Percentiles rank a stretch among this genome's conserved stretches.
phyloP scores from a whole-genome alignment of 2,888 invertebrate species.

The Cremastinae sp. region DNA sequence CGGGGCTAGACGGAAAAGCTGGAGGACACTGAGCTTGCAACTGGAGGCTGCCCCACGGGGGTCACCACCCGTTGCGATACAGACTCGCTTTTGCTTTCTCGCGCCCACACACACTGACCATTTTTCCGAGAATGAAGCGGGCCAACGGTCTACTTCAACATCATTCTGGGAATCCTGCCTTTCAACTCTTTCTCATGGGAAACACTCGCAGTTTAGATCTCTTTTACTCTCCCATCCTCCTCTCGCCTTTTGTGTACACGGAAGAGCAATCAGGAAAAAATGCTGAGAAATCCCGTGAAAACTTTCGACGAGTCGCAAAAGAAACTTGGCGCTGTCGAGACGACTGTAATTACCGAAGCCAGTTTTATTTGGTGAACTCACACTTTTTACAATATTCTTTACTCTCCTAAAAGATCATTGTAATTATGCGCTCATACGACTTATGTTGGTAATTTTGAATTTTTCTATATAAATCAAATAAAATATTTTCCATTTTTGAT shows the following conservation, averaged over 20 bases:
- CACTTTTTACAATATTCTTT: too few relatives aligned
- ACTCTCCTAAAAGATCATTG: too few relatives aligned
- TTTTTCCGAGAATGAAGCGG: constrained; percentile 38
- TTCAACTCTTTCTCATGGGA: constrained; percentile 63
- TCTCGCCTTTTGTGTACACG: neutral
- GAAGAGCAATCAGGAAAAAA: constrained; percentile 28
- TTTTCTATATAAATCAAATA: too few relatives aligned
- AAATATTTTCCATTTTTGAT: too few relatives aligned
- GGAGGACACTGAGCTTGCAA: constrained; percentile 42
- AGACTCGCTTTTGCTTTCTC: too few relatives aligned
- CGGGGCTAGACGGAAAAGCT: constrained; percentile 16
- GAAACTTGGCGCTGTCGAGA: neutral
- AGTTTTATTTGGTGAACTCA: too few relatives aligned
- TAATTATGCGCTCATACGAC: too few relatives aligned
- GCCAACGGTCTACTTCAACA: constrained; percentile 34
- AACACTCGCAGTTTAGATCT: constrained; percentile 66
- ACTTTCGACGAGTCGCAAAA: neutral
- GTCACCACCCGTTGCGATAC: constrained; percentile 49
- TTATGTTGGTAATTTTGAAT: too few relatives aligned
- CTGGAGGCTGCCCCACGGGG: constrained; percentile 54
- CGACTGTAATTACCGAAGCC: too few relatives aligned
- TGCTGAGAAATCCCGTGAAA: neutral
- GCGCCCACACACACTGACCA: constrained; percentile 13
- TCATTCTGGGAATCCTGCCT: constrained; percentile 31
- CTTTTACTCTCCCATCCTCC: neutral